phyloP scores from a whole-genome alignment of 2,797 vertebrate species.

The Falco biarmicus region DNA sequence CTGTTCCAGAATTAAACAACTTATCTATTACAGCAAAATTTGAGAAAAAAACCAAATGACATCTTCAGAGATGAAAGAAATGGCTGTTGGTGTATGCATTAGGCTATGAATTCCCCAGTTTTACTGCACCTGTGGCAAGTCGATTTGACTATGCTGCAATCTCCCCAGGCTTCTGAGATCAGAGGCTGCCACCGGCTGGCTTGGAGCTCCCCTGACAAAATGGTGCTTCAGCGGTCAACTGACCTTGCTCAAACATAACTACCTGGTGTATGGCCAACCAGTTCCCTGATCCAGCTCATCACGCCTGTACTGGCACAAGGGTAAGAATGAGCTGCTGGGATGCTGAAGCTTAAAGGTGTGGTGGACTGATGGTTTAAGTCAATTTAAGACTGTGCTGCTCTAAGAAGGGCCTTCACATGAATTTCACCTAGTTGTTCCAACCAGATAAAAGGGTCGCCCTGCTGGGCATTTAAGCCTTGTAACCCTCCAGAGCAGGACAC shows the following conservation, averaged over 20 bases:
- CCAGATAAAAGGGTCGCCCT: not conserved
- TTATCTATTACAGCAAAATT: not conserved
- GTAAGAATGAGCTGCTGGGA: not conserved
- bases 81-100: accelerated
- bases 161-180: not conserved
- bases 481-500: not conserved
- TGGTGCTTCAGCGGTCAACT: not conserved
- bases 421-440: not conserved
- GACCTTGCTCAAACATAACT: not conserved
- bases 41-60: not conserved
- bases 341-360: not conserved
- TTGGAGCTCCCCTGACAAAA: not conserved
- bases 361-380: not conserved
- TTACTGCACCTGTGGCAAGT: not conserved
- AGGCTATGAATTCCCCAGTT: not conserved
- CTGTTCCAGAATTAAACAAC: constrained; percentile 4
- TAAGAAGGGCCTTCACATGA: not conserved
- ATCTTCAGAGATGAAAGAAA: not conserved
- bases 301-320: not conserved
- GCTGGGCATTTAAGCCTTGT: not conserved
- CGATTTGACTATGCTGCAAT: not conserved
- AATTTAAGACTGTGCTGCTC: not conserved
- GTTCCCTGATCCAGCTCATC: not conserved
- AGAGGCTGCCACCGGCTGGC: not conserved
- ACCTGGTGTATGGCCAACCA: not conserved